Base-by-base conservation (phyloP, 2,113 vertebrate genomes). In the Hydrochoerus hydrochaeris region DNA sequence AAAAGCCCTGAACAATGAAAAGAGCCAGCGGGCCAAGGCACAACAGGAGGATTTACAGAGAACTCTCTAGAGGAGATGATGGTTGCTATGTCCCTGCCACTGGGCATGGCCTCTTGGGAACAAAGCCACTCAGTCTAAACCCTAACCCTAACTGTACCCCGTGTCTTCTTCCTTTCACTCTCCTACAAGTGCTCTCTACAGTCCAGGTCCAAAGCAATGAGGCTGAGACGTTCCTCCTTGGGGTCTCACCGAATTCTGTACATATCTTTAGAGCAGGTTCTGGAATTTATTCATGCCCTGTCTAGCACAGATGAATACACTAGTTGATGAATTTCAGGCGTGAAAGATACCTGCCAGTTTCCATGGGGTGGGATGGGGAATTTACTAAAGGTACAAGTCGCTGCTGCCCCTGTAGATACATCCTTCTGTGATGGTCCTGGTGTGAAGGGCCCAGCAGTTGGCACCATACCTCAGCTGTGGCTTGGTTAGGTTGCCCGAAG, bases 1-100 rank as follows among this genome's bases (percentile, higher is more conserved):
- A 87, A 80, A 88, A 83, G 54, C 83, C 96, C 78, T 22, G 19
- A 82, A 54, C 84, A 57, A 19, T 83, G 93, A 52, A 38, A 90
- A 80, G 60, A 35, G 32, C 14, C 6, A 20, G 46, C 67, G 60
- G 19, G 46, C 80, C 32, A 60, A 65, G n/a, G 62, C 57, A 57
- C 8, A 24, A 62, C 81, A 91, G 62, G 44, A 80, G 5, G 52
- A 38, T 73, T 90, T 97, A 65, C 41, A 82, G 88, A 94, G 92
- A 90, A 73, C 60, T 63, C 44, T 90, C 88, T 54, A 83, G 88
- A 93, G 75, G 63, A 82, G 38, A 35, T 84, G 86, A 54, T 35
- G 49, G 52, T 54, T 77, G 90, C 78, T 86, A 54, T 35, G 58
- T 83, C 63, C n/a, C 54, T 84, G 95, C 54, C 88, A 65, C 73